Evolutionary conservation across 2,797 vertebrate species (phyloP).

Genomic region (Myotis planiceps): DNA sequence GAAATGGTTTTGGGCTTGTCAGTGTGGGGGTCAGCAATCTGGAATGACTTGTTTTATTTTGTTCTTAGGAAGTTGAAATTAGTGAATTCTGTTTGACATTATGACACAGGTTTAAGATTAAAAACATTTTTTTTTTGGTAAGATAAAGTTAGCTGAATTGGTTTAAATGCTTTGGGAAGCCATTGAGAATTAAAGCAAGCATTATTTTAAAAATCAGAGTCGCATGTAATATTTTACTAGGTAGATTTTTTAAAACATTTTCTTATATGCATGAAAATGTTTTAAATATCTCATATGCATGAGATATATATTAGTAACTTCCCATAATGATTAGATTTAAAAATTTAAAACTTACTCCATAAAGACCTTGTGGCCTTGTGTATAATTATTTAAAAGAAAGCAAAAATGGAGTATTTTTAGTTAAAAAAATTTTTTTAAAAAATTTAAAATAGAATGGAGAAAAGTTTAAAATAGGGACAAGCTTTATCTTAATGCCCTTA

Average conservation of each 20-base stretch:
- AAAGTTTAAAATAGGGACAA: not conserved
- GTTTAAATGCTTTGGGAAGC: slow-evolving; percentile 40
- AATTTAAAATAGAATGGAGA: slow-evolving; percentile 36
- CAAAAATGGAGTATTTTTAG: not conserved
- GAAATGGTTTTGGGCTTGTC: not conserved
- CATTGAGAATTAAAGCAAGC: slow-evolving; percentile 16
- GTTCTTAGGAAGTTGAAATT: slow-evolving; percentile 15
- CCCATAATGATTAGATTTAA: slow-evolving; percentile 6
- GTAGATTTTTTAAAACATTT: slow-evolving; percentile 1
- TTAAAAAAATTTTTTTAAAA: not conserved
- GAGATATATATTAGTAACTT: not conserved
- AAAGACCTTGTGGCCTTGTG: slow-evolving; percentile 18
- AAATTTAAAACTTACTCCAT: slow-evolving; percentile 9
- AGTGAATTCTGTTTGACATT: not conserved
- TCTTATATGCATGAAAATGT: not conserved
- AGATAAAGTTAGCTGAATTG: slow-evolving; percentile 31
- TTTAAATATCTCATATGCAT: not conserved
- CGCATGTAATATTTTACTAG: not conserved
- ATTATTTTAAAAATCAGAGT: slow-evolving; percentile 21
- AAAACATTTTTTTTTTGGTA: not conserved
- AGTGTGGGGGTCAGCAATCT: not conserved
- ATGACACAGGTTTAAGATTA: not conserved
- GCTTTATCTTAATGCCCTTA: slow-evolving; percentile 39
- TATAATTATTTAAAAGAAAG: slow-evolving; percentile 33
- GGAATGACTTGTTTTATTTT: slow-evolving; percentile 38